A percentile compares a stretch with the other conserved stretches of the same genome.
These are phyloP conservation scores for Onthophagus taurus DNA, from an alignment of 1,140 invertebrate genomes.

Conservation along the genomic window DNA sequence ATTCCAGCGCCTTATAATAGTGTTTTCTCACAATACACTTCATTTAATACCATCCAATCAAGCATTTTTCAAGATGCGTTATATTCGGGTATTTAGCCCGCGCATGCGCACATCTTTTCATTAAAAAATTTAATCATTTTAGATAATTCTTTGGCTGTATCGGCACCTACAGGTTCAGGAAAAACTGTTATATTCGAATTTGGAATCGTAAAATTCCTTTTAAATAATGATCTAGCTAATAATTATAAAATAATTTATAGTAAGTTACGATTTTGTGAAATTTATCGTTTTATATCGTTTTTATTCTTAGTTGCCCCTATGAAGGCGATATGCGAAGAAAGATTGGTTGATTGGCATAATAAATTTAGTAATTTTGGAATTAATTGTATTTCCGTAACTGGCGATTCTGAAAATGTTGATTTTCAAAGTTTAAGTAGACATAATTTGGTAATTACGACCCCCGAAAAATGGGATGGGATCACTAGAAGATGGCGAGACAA, in stretches of 20 bases:
- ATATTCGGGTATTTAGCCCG: slow-evolving; percentile 55
- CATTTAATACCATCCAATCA: slow-evolving; percentile 65
- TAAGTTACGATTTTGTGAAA: slow-evolving; percentile 32
- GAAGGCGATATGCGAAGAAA: slow-evolving; percentile 68
- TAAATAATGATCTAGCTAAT: slow-evolving; percentile 38
- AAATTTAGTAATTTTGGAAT: slow-evolving; percentile 58
- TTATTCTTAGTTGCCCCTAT: slow-evolving; percentile 62
- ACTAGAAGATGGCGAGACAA: slow-evolving; percentile 64
- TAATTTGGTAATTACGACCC: slow-evolving; percentile 68
- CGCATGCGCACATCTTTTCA: slow-evolving; percentile 30
- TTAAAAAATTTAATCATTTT: slow-evolving; percentile 14
- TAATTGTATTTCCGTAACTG: slow-evolving; percentile 60
- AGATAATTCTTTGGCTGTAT: slow-evolving; percentile 63
- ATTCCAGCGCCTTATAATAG: slow-evolving; percentile 24
- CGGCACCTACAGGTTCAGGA: slow-evolving; percentile 71
- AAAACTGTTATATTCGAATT: slow-evolving; percentile 78
- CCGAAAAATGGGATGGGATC: slow-evolving; percentile 77
- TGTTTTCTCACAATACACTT: slow-evolving; percentile 42
- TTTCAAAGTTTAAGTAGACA: slow-evolving; percentile 40
- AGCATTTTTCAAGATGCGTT: slow-evolving; percentile 56
- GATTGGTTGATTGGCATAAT: slow-evolving; percentile 57
- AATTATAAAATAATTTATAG: slow-evolving; percentile 57
- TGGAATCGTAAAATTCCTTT: slow-evolving; percentile 58
- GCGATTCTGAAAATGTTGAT: slow-evolving; percentile 60
- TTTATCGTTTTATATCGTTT: neutral